Evolutionary conservation across 2,888 invertebrate species (phyloP), one percentile per base, ranked within the genome.

Genomic region (Lithophane semibrunnea): DNA sequence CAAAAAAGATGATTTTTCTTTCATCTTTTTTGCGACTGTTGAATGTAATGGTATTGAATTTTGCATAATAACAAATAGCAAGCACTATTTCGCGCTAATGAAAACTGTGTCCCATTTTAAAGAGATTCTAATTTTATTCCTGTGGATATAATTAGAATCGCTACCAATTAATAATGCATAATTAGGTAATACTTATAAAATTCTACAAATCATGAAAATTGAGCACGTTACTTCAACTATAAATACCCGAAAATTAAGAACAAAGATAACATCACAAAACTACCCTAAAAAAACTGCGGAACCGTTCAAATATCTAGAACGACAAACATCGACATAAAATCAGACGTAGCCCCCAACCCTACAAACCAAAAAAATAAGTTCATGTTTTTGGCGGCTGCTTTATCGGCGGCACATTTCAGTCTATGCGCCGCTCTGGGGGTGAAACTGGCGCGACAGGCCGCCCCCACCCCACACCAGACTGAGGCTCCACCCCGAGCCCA

Each of bases 341-440:
- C 76, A 70, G 65, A 79, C 49, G 73, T 73, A 80, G 78, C 72
- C 61, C 83, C 83, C 70, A 69, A 65, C 77, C 79, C 83, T 75
- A 72, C 69, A 79, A 79, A 74, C 76, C 68, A 75, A 85, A 88
- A 88, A 90, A 92, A 89, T 87, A 90, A 88, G 88, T 89, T 88
- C 87, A 90, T 92, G 91, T 91, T 92, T 91, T 91, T 88, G 90
- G 89, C 89, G 90, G 86, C 88, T 90, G 90, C 90, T 92, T 91
- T 93, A 92, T 92, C 91, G 91, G 88, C 84, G 92, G 92, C 90
- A 92, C 91, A 92, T 92, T 93, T 92, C 85, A 88, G 90, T 91
- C 92, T 89, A 90, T 92, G 92, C 92, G 92, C 90, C 90, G 88
- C 87, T 87, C 80, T 82, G 84, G 88, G 88, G 85, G 88, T 70